Conservation (phyloP, 2,113 vertebrate genomes). For the Leptobrachium ailaonicum region DNA sequence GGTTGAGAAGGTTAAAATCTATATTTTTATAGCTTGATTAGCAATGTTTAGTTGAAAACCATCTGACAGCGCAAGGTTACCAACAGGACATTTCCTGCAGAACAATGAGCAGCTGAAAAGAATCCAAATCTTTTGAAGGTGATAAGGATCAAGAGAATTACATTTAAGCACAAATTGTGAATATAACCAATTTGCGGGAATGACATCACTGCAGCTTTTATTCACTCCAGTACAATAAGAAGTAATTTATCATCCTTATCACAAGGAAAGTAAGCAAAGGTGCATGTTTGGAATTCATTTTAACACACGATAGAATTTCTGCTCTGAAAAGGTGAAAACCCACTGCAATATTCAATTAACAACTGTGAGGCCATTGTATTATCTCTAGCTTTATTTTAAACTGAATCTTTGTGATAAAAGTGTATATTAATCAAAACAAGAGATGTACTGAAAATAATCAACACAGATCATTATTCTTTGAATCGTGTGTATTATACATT, state of each 20-base stretch:
- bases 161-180: slow-evolving; percentile 45
- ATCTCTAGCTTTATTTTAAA: too few species aligned
- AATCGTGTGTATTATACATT: too few species aligned
- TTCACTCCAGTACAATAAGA: slow-evolving; percentile 2
- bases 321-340: slow-evolving; percentile 41
- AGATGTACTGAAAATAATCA: too few species aligned
- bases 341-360: slow-evolving; percentile 45
- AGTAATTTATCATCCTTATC: slow-evolving; percentile 56
- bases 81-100: slow-evolving; percentile 29
- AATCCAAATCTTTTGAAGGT: slow-evolving; percentile 33
- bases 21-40: slow-evolving; percentile 1
- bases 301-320: slow-evolving; percentile 45
- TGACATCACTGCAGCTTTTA: slow-evolving; percentile 49
- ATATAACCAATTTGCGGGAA: slow-evolving; percentile 13
- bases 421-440: too few species aligned
- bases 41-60: slow-evolving; percentile 26
- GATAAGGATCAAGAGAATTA: slow-evolving; percentile 39
- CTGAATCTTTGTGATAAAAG: too few species aligned
- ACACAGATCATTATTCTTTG: too few species aligned
- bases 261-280: slow-evolving; percentile 47
- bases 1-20: background rate
- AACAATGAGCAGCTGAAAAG: slow-evolving; percentile 32
- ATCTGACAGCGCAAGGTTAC: slow-evolving; percentile 39
- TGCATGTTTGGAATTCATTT: slow-evolving; percentile 33
- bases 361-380: background rate